Percentiles rank a stretch among this genome's conserved stretches.
These are phyloP conservation scores for Caenorhabditis sp. DNA, from an alignment of 2,888 invertebrate species.

Conservation along the genomic window DNA sequence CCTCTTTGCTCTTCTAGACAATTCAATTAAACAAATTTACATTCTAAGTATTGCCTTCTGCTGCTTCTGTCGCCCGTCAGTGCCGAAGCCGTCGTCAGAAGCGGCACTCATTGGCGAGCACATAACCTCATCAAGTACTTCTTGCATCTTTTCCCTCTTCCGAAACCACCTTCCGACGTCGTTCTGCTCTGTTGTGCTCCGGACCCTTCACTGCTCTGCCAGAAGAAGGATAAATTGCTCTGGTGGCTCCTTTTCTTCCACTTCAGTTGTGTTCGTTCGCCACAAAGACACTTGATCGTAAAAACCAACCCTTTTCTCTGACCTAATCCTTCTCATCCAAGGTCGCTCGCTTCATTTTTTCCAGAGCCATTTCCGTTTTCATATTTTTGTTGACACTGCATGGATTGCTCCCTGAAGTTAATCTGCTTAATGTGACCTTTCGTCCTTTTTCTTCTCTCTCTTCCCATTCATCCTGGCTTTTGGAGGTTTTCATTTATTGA, in stretches of 20 bases:
- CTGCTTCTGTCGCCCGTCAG: too few species aligned
- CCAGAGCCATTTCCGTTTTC: not conserved
- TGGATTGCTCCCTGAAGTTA: slow-evolving; percentile 22
- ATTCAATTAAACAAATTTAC: slow-evolving; percentile 59
- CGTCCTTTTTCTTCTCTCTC: not conserved
- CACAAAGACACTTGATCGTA: slow-evolving; percentile 7
- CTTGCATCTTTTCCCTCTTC: not conserved
- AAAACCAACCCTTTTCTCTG: slow-evolving; percentile 1
- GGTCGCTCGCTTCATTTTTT: slow-evolving; percentile 3
- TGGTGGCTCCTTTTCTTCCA: slow-evolving; percentile 8
- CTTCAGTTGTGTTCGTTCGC: not conserved
- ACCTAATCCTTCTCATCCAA: slow-evolving; percentile 21
- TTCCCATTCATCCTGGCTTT: not conserved
- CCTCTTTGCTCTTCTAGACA: slow-evolving; percentile 44
- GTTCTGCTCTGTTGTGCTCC: too few species aligned
- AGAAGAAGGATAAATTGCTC: slow-evolving; percentile 4
- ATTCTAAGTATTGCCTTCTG: slow-evolving; percentile 47
- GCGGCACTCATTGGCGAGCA: slow-evolving; percentile 46
- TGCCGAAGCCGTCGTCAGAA: not conserved
- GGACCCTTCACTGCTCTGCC: not conserved
- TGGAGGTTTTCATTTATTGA: not conserved
- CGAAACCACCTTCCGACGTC: slow-evolving; percentile 23
- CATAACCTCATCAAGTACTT: slow-evolving; percentile 58
- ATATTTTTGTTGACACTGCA: slow-evolving; percentile 22
- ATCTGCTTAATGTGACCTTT: slow-evolving; percentile 43